A percentile compares a stretch with the other conserved stretches of the same genome.
Evolutionary conservation across 2,113 vertebrate species (phyloP).

Genomic region (Philantomba maxwellii): DNA sequence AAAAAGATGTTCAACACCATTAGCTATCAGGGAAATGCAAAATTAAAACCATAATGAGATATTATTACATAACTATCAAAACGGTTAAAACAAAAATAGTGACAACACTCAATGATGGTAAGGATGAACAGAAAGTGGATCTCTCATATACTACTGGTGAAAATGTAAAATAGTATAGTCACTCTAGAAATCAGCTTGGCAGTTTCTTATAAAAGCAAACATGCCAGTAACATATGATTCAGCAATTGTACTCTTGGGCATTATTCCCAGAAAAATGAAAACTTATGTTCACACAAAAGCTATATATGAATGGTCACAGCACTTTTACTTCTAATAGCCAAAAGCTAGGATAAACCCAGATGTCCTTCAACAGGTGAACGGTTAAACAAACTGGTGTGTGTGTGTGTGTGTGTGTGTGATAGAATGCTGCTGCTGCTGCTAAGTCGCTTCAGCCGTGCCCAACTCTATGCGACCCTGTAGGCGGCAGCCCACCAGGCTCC

Average conservation of each 20-base stretch:
- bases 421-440: not conserved
- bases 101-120: not conserved
- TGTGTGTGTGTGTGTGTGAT: not conserved
- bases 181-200: not conserved
- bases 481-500: too few species aligned
- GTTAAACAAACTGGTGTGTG: not conserved
- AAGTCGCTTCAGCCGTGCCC: too few species aligned
- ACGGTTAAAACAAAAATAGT: not conserved
- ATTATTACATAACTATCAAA: not conserved
- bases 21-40: not conserved
- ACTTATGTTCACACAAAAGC: not conserved
- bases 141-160: not conserved
- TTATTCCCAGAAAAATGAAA: not conserved
- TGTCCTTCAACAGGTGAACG: not conserved
- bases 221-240: not conserved
- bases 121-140: not conserved
- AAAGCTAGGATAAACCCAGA: not conserved
- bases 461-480: too few species aligned
- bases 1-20: conserved; percentile 4
- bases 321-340: not conserved
- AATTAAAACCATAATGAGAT: not conserved
- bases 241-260: not conserved
- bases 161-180: not conserved
- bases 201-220: not conserved
- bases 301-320: not conserved